phyloP scores from a whole-genome alignment of 2,888 invertebrate genomes.

The Agrotis exclamationis region DNA sequence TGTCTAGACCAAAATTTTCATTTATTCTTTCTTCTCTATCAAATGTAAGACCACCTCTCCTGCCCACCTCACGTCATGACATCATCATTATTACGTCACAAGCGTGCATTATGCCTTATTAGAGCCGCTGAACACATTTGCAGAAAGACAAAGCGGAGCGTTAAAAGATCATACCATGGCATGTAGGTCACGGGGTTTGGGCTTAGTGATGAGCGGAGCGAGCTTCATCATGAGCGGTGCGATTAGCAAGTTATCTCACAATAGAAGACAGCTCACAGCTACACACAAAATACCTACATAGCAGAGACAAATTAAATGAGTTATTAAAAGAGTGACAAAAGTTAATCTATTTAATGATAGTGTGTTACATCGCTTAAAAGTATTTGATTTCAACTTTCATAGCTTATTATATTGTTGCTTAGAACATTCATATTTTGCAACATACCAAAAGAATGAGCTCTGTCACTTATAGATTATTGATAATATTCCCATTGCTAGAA shows the following conservation, averaged over 20 bases:
- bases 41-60: slow-evolving; percentile 3
- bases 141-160: slow-evolving; percentile 77
- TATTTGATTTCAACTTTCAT: background rate
- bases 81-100: slow-evolving; percentile 59
- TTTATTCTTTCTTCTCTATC: too few relatives aligned
- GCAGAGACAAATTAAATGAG: too few relatives aligned
- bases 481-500: background rate
- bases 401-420: too few relatives aligned
- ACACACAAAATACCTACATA: too few relatives aligned
- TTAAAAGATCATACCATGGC: slow-evolving; percentile 82
- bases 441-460: background rate
- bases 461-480: background rate
- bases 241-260: too few relatives aligned
- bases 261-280: too few relatives aligned
- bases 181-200: slow-evolving; percentile 70
- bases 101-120: slow-evolving; percentile 75
- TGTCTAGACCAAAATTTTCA: too few relatives aligned
- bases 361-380: background rate
- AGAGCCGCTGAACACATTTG: slow-evolving; percentile 72
- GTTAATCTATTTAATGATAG: too few relatives aligned
- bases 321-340: background rate
- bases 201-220: slow-evolving; percentile 54
- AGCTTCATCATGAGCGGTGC: slow-evolving; percentile 48
- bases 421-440: too few relatives aligned
- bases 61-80: slow-evolving; percentile 37